phyloP scores from a whole-genome alignment of 2,888 invertebrate genomes.

The Dicranocentrus wangi region DNA sequence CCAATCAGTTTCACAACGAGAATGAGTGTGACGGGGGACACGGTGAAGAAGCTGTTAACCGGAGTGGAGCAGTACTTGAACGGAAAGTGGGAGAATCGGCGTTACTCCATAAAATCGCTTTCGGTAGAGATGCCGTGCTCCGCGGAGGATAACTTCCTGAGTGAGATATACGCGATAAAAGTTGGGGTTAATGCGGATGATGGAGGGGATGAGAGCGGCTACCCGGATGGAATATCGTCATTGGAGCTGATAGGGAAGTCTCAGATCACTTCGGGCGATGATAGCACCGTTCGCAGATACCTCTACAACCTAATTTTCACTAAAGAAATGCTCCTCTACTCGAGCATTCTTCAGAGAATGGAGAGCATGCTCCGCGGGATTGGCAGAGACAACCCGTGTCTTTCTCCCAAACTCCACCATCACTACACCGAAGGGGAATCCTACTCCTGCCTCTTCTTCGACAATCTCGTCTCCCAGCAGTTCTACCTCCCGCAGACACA shows the following conservation, averaged over 20 bases:
- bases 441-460: constrained; percentile 69
- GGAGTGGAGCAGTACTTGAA: constrained; percentile 58
- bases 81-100: constrained; percentile 32
- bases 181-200: neutral
- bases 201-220: neutral
- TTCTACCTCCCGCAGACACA: constrained; percentile 66
- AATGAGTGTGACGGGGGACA: constrained; percentile 28
- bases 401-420: constrained; percentile 66
- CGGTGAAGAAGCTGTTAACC: constrained; percentile 53
- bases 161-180: constrained; percentile 64
- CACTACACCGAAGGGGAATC: constrained; percentile 68
- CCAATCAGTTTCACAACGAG: neutral
- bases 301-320: constrained; percentile 68
- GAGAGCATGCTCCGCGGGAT: constrained; percentile 12
- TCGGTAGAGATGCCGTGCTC: constrained; percentile 60
- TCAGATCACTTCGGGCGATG: constrained; percentile 46
- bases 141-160: constrained; percentile 67
- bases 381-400: neutral
- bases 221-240: neutral
- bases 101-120: constrained; percentile 58
- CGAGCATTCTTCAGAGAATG: constrained; percentile 62
- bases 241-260: constrained; percentile 59
- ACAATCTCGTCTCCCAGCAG: constrained; percentile 68
- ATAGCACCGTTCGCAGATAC: constrained; percentile 56
- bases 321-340: constrained; percentile 68